Evolutionary conservation across 2,797 vertebrate species (phyloP).

Genomic region (Lemur catta): DNA sequence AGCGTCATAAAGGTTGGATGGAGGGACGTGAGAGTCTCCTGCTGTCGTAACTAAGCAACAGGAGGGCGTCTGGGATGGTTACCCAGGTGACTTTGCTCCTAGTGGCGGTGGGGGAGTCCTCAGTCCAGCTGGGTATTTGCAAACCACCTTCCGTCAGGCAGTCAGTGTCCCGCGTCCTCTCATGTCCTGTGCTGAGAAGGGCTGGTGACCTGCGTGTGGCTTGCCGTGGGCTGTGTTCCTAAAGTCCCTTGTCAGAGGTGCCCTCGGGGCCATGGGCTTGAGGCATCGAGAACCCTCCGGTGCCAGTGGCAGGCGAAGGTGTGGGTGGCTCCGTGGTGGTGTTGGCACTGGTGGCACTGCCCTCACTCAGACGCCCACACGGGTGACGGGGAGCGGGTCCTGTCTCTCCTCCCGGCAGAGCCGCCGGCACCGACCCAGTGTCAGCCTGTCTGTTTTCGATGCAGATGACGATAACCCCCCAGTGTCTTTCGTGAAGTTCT

Average conservation of each 20-base stretch:
- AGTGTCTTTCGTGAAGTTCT: slow-evolving; percentile 99
- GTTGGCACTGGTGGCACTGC: neutral
- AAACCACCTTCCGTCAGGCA: fast-evolving
- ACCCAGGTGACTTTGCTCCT: fast-evolving
- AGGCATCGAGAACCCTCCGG: neutral
- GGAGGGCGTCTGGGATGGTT: fast-evolving
- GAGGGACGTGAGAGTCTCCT: fast-evolving
- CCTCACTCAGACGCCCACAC: neutral
- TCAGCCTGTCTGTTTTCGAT: slow-evolving; percentile 13
- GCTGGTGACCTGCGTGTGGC: neutral
- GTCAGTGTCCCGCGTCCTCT: fast-evolving
- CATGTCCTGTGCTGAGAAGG: neutral
- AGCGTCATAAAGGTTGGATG: fast-evolving
- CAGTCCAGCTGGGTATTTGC: neutral
- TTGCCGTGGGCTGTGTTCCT: neutral
- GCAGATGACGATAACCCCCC: slow-evolving; percentile 98
- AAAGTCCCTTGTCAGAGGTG: neutral
- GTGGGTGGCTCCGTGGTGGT: neutral
- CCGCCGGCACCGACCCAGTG: fast-evolving
- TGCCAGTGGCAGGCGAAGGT: neutral
- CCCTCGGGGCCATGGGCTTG: neutral
- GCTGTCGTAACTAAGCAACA: fast-evolving
- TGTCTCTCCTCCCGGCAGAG: fast-evolving
- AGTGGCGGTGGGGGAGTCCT: too few relatives aligned
- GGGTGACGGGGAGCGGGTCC: neutral